Base-by-base conservation (phyloP, 2,888 invertebrate genomes). In the Branchipolynoe longqiensis region DNA sequence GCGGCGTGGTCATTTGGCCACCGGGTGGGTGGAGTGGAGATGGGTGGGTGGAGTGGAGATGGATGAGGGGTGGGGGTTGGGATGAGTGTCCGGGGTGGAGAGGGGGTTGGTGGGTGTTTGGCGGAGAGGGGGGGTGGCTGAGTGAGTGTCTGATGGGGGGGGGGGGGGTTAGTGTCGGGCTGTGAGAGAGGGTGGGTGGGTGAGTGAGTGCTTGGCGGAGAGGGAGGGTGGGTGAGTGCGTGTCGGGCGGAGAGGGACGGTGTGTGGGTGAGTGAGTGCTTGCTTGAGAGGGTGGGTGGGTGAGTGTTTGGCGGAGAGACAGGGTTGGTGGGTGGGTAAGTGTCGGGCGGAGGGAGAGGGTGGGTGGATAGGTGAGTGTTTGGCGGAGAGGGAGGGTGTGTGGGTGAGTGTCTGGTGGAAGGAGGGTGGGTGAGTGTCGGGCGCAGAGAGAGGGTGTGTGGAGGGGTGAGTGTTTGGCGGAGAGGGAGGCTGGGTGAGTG, bases 71-170 rank as follows among this genome's bases (percentile, higher is more conserved):
- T n/a, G n/a, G n/a, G n/a, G n/a, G n/a, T n/a, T n/a, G n/a, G n/a
- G n/a, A n/a, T n/a, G n/a, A n/a, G n/a, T n/a, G n/a, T n/a, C n/a
- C n/a, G n/a, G n/a, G n/a, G n/a, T n/a, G n/a, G n/a, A n/a, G n/a
- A n/a, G n/a, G n/a, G 62, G 28, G 62, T 62, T 62, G n/a, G 62
- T 31, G 48, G 41, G 78, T n/a, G 38, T n/a, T n/a, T n/a, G n/a
- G n/a, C n/a, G n/a, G n/a, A n/a, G n/a, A n/a, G n/a, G n/a, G n/a
- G n/a, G n/a, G n/a, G n/a, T n/a, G n/a, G n/a, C n/a, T 28, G 18
- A 64, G 64, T n/a, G 64, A 6, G 64, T 28, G 8, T 64, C 28
- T 36, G 36, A 40, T 2, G 73, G 8, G 28, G 48, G 28, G 48
- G 8, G 25, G 54, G 78, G 41, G 1, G 54, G 41, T 41, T 14